phyloP scores from a whole-genome alignment of 2,888 invertebrate genomes.

The Drosophila fulvimacula region DNA sequence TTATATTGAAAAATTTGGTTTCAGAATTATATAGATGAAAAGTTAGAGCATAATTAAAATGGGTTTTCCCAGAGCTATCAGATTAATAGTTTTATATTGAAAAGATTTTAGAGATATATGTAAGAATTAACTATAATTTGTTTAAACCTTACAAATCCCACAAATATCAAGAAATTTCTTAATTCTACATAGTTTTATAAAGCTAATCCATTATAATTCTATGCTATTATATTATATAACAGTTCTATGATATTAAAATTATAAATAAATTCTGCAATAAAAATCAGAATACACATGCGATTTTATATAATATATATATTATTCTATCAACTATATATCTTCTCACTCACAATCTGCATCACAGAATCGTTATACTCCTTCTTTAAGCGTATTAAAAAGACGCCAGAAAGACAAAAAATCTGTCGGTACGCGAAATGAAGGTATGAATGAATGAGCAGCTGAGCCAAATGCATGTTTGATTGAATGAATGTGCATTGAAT shows the following conservation, averaged over 20 bases:
- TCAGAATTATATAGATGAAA: background rate
- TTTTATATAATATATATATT: background rate
- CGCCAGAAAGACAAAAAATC: slow-evolving; percentile 53
- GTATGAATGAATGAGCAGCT: slow-evolving; percentile 63
- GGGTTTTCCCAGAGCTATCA: background rate
- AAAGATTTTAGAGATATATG: background rate
- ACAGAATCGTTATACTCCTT: background rate
- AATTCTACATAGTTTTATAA: too few species aligned
- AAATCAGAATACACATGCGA: too few species aligned
- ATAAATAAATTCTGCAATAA: too few species aligned
- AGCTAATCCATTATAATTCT: too few species aligned
- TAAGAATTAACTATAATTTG: too few species aligned
- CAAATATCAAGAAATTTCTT: background rate
- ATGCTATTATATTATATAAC: too few species aligned
- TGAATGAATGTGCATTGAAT: slow-evolving; percentile 68
- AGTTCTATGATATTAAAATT: too few species aligned
- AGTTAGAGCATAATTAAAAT: background rate
- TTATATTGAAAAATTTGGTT: background rate
- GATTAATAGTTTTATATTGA: background rate
- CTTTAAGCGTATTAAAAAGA: background rate
- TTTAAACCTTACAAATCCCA: background rate
- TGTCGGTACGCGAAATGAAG: slow-evolving; percentile 57
- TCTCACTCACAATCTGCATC: background rate
- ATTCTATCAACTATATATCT: background rate
- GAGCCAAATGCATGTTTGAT: slow-evolving; percentile 68